Base-by-base conservation (phyloP, 2,113 vertebrate species). In the Marcusenius ussheri region DNA sequence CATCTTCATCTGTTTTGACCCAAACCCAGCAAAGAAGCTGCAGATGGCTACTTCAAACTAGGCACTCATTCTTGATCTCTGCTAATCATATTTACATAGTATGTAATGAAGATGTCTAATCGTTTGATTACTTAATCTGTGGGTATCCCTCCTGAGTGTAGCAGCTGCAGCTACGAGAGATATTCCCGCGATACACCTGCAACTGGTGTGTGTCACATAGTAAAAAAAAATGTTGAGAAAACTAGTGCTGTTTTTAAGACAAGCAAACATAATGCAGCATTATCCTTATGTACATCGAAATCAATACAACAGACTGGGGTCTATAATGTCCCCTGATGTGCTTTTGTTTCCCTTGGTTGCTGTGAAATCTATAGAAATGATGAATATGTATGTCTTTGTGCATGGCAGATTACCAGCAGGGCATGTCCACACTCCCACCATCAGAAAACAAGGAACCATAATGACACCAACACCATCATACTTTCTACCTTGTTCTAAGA, bases 51-150 rank as follows among this genome's bases (percentile, higher is more conserved):
- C 47, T 88, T 91, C 91, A 92, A 91, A 90, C 91, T 10, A 45
- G 89, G 62, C 92, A 91, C 90, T 94, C 92, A 91, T 90, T 95
- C 93, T 90, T 92, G 91, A 91, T 93, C 93, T 93, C 92, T 90
- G 91, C 92, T 93, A 93, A 95, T 94, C 93, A 93, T 93, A 88
- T 93, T 93, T 92, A 94, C 93, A 94, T 83, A 92, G 92, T 92
- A 93, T 94, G 92, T 95, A 95, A 95, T 95, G 93, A 92, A 93
- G 93, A 94, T 94, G 94, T 92, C 93, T n/a, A 90, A 80, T 92
- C 90, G 21, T 56, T 85, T 62, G 51, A 85, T 47, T 89, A 42
- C 77, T 89, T 89, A 42, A 89, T 84, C 80, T 46, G 35, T 45
- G 50, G 77, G 77, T 84, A 42, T 62, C 39, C 51, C 31, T 24